Base-by-base conservation (phyloP, 1,140 invertebrate species). In the Euura saliciscinereae region DNA sequence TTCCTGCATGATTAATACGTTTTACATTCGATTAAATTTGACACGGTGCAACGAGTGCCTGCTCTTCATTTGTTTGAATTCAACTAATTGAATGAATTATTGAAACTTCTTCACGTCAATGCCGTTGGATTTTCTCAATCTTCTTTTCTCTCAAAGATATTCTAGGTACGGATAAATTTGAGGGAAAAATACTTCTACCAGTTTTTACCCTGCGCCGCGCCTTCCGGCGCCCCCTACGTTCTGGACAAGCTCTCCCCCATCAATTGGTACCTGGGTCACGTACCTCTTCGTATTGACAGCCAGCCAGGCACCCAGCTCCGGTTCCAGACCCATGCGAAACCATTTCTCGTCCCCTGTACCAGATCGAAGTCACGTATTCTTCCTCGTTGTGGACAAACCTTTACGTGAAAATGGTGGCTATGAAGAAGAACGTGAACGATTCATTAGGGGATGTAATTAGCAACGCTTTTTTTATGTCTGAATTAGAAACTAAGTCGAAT, bases 261-360 rank as follows among this genome's bases (percentile, higher is more conserved):
- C 82, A 82, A 77, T 84, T 83, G 77, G 82, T 84, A 84, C 79
- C 83, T 83, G 79, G 72, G 82, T 84, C 83, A 84, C 83, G 83
- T 84, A 83, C 75, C 82, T 82, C 78, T 81, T 84, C 78, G 83
- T 84, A 84, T 84, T 84, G 83, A 84, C 83, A 84, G 80, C 80
- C 51, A 59, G 51, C 82, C 79, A 80, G 79, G 79, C 81, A 83
- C 77, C 66, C 78, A 70, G 76, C 79, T 43, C 43, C 46, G 8
- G 11, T n/a, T 59, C 8, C 51, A 59, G 51, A 3, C 51, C 13
- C 51, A 59, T 59, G 51, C 51, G 10, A n/a, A n/a, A 8, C 8
- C 51, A 4, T 59, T 6, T 59, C 51, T 8, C 51, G n/a, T n/a
- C 51, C 51, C n/a, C 51, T 59, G 51, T 59, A 59, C 51, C 51